phyloP scores from a whole-genome alignment of 2,797 vertebrate genomes.

The Hephaestus fuliginosus region DNA sequence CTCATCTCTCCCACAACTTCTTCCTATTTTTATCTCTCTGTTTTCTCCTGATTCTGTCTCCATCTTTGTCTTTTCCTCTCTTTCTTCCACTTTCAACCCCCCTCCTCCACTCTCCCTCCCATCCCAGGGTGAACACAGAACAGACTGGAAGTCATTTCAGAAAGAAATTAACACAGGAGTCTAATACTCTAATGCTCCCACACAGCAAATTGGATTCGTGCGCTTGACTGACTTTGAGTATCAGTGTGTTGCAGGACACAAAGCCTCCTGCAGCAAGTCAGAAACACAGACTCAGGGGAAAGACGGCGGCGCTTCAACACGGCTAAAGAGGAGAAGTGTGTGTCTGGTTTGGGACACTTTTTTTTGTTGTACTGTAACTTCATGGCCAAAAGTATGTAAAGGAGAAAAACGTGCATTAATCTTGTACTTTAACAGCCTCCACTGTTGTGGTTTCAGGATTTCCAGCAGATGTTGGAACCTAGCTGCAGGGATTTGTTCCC shows the following conservation, averaged over 20 bases:
- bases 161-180: conserved; percentile 74
- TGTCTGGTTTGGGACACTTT: background rate
- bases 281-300: conserved; percentile 34
- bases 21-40: background rate
- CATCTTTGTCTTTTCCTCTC: background rate
- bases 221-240: conserved; percentile 70
- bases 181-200: conserved; percentile 71
- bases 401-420: background rate
- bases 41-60: conserved; percentile 2
- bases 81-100: background rate
- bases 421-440: background rate
- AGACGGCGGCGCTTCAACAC: conserved; percentile 1
- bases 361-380: background rate
- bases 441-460: background rate
- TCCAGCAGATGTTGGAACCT: no score
- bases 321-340: background rate
- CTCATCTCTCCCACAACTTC: background rate
- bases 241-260: conserved; percentile 67
- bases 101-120: background rate
- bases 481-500: background rate
- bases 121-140: conserved; percentile 37
- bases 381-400: background rate
- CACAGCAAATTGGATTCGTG: conserved; percentile 78
- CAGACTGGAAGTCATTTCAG: conserved; percentile 74
- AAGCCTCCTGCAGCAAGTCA: conserved; percentile 54